Conservation (phyloP, 1,140 invertebrate species). For the Drosophila funebris region DNA sequence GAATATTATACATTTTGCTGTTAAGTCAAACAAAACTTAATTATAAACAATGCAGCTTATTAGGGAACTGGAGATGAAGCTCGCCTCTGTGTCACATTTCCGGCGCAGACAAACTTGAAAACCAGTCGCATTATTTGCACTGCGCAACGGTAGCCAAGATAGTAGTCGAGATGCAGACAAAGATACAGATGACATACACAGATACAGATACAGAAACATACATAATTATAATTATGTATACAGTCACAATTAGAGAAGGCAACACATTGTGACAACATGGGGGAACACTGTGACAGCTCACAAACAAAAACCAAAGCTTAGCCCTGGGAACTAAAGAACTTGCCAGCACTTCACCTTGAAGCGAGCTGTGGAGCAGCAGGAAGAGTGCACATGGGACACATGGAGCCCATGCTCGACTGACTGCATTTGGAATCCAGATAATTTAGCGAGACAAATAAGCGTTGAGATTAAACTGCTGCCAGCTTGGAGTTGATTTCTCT, state of each 20-base stretch:
- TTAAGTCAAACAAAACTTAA: conserved; percentile 18
- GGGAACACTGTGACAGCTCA: conserved; percentile 6
- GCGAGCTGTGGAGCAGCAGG: neutral
- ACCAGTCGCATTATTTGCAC: conserved; percentile 70
- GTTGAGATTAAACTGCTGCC: conserved; percentile 42
- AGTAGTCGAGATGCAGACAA: conserved; percentile 2
- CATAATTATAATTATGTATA: conserved; percentile 49
- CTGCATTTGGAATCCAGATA: conserved; percentile 53
- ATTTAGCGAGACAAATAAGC: conserved; percentile 52
- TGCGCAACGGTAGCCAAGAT: conserved; percentile 63
- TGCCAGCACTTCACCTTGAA: conserved; percentile 47
- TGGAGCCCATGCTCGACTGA: conserved; percentile 1
- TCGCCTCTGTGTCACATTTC: conserved; percentile 52
- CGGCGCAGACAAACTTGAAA: conserved; percentile 52
- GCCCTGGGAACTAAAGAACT: conserved; percentile 45
- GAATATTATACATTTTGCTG: conserved; percentile 13
- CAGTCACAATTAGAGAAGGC: neutral
- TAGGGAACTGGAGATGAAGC: conserved; percentile 40
- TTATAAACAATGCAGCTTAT: conserved; percentile 54
- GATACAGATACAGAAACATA: conserved; percentile 5
- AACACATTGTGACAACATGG: conserved; percentile 64
- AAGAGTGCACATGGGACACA: neutral
- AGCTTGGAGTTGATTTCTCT: neutral
- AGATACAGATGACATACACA: conserved; percentile 4
- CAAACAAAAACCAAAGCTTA: conserved; percentile 30